phyloP scores from a whole-genome alignment of 2,113 vertebrate species.

The Phrynosoma blainvillii region DNA sequence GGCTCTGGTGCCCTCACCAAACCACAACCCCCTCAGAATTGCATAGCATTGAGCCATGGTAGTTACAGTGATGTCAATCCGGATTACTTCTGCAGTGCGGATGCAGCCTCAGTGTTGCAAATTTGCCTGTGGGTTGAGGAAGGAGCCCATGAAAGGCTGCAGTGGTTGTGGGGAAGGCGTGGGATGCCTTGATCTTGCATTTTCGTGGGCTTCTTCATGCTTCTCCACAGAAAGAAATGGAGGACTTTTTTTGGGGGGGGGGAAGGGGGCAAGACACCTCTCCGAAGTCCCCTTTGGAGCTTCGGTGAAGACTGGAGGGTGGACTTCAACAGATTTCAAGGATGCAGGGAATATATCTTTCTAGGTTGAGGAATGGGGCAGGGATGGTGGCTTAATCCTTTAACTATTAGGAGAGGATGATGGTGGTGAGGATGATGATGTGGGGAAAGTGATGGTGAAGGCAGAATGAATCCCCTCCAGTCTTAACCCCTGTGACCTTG shows the following conservation, averaged over 20 bases:
- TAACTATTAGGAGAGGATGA: neutral
- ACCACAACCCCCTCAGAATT: too few relatives aligned
- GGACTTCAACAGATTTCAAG: neutral
- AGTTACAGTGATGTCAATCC: too few relatives aligned
- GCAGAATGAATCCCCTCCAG: neutral
- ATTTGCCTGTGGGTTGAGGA: too few relatives aligned
- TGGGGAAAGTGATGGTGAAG: accelerated
- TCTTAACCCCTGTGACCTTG: constrained; percentile 62
- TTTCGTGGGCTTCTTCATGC: neutral
- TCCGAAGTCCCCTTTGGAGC: neutral
- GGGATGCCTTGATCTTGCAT: too few relatives aligned
- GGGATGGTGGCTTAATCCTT: neutral
- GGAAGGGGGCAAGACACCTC: neutral
- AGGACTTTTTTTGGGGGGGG: neutral
- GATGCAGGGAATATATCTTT: neutral
- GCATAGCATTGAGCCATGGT: too few relatives aligned
- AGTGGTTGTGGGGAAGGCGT: neutral
- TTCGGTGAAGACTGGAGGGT: neutral
- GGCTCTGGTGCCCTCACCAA: too few relatives aligned
- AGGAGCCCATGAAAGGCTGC: neutral
- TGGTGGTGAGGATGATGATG: neutral
- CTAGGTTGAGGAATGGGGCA: neutral
- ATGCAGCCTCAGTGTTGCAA: too few relatives aligned
- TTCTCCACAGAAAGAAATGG: neutral
- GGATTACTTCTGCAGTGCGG: too few relatives aligned